Base-by-base conservation (phyloP, 2,888 invertebrate genomes). In the Tubiluchus corallicola region DNA sequence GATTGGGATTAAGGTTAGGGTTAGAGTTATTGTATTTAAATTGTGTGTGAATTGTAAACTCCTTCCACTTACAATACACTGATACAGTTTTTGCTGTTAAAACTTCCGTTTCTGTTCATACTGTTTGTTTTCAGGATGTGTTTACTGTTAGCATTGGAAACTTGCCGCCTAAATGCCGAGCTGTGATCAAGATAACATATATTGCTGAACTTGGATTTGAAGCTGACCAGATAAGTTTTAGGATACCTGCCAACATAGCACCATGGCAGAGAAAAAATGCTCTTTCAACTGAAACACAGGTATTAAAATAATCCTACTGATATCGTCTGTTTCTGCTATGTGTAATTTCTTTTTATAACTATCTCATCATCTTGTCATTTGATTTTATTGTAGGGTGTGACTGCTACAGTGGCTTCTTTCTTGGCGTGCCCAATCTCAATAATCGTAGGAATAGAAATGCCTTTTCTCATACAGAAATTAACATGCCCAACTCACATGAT, bases 101-200 rank as follows among this genome's bases (percentile, higher is more conserved):
- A n/a, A n/a, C n/a, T n/a, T n/a, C 17, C 15, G 15, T 9, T 45
- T 21, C 5, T 37, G n/a, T n/a, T n/a, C n/a, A n/a, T n/a, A n/a
- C n/a, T n/a, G n/a, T n/a, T n/a, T n/a, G 38, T 41, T 49, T 47
- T 17, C 51, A 63, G 63, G 61, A 65, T 49, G 55, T 65, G 41
- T 66, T 66, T 48, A 63, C 62, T 16, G 62, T 66, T 17, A 63
- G 60, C 51, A 60, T 66, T 18, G 66, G 66, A 9, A 66, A 66
- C 50, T 51, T 66, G 4, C 65, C 64, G 2, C 54, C 64, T 2
- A 45, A 53, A 4, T 55, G 59, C n/a, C 48, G 49, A 17, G 65
- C 62, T 2, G 48, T 65, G 2, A 63, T 66, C 44, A 66, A 66
- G 53, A 63, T 66, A 42, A 63, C 61, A 3, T 66, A 66, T 48